Conservation (phyloP, 2,113 vertebrate genomes). For the Forbesichthys agassizii region DNA sequence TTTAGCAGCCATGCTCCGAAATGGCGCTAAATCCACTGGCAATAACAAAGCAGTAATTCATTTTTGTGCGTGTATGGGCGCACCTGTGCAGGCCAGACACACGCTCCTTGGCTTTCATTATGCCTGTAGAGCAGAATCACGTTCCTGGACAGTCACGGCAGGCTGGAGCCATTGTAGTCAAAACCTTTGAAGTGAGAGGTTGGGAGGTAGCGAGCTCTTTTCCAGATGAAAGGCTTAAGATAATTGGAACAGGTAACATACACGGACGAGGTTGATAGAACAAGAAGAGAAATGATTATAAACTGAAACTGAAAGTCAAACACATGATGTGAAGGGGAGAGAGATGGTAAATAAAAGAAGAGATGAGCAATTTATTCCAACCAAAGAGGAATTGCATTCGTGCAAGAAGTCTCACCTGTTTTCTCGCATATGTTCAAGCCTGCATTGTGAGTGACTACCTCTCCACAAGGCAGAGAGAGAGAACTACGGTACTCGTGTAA, state of each 20-base stretch:
- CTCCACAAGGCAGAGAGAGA: not conserved
- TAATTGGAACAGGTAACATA: conserved; percentile 16
- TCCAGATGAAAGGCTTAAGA: conserved; percentile 42
- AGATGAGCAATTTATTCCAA: not conserved
- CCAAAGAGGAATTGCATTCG: not conserved
- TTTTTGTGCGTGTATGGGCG: not conserved
- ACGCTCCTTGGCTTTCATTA: not conserved
- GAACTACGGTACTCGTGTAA: no score
- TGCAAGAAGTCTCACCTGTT: not conserved
- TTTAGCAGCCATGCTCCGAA: no score
- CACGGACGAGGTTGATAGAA: conserved; percentile 16
- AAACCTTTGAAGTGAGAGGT: conserved; percentile 32
- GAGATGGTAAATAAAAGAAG: not conserved
- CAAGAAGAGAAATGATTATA: conserved; percentile 1
- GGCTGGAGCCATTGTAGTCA: conserved; percentile 10
- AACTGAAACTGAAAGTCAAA: not conserved
- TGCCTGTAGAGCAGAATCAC: no score
- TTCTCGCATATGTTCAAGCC: no score
- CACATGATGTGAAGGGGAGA: not conserved
- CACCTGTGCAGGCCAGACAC: not conserved
- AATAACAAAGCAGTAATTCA: no score
- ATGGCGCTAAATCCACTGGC: no score
- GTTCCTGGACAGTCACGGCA: not conserved
- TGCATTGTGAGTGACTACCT: no score
- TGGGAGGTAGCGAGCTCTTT: conserved; percentile 24